These are phyloP conservation scores for Eupithecia tripunctaria DNA, from an alignment of 2,888 invertebrate genomes.

Conservation along the genomic window DNA sequence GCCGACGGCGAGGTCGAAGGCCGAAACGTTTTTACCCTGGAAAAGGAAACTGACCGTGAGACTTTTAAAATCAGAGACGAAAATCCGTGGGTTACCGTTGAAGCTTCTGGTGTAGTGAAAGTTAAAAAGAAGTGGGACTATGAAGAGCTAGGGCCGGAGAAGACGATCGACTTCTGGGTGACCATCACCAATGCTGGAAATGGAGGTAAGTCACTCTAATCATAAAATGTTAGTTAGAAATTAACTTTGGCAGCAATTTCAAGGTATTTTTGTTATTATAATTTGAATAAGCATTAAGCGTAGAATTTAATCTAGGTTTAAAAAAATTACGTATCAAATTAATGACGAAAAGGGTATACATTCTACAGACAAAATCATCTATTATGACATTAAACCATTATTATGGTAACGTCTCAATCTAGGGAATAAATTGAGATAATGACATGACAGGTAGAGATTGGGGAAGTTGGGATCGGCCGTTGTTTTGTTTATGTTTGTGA, in stretches of 20 bases:
- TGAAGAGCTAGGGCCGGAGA: constrained; percentile 96
- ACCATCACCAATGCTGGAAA: constrained; percentile 95
- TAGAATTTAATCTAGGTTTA: not conserved
- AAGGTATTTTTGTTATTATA: not conserved
- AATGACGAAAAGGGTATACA: constrained; percentile 13
- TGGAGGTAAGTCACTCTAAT: constrained; percentile 87
- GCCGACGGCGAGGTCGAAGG: constrained; percentile 95
- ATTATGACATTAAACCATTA: constrained; percentile 42
- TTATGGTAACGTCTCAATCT: constrained; percentile 65
- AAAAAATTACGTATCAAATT: not conserved
- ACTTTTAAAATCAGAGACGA: constrained; percentile 97
- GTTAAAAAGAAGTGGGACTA: constrained; percentile 99
- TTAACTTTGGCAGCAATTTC: constrained; percentile 15
- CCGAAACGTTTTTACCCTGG: constrained; percentile 93
- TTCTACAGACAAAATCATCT: constrained; percentile 27
- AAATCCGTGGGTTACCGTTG: constrained; percentile 97
- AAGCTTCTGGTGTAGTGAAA: constrained; percentile 94
- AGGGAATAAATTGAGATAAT: constrained; percentile 66
- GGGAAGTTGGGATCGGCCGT: constrained; percentile 23
- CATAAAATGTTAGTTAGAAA: not conserved
- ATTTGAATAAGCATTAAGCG: not conserved
- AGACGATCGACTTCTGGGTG: constrained; percentile 98
- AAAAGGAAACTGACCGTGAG: constrained; percentile 96
- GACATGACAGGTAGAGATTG: constrained; percentile 45
- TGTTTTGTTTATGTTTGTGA: constrained; percentile 33